These are phyloP conservation scores for Cromileptes altivelis DNA, from an alignment of 2,113 vertebrate genomes.

Conservation along the genomic window DNA sequence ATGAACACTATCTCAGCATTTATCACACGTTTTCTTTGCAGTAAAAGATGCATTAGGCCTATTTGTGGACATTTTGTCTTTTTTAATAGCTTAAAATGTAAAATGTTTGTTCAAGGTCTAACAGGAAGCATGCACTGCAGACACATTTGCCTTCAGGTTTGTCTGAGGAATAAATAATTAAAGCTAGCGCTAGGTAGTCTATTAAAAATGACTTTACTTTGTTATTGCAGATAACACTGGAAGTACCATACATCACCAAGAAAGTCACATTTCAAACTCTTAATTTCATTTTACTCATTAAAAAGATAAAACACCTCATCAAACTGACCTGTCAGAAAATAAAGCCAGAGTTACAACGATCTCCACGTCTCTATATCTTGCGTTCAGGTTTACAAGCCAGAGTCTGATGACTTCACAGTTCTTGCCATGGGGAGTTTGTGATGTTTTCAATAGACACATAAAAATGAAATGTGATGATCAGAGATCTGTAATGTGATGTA, in stretches of 20 bases:
- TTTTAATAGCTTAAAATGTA: background rate
- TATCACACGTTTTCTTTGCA: background rate
- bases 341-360: background rate
- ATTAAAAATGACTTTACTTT: slow-evolving; percentile 1
- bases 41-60: background rate
- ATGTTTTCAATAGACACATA: slow-evolving; percentile 33
- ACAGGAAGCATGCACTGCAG: background rate
- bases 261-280: background rate
- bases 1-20: no score
- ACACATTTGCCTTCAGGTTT: background rate
- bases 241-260: background rate
- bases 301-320: slow-evolving; percentile 7
- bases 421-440: slow-evolving; percentile 3
- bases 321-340: no score
- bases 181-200: background rate
- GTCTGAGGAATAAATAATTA: background rate
- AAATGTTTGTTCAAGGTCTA: background rate
- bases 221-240: background rate
- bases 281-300: slow-evolving; percentile 3
- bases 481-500: background rate
- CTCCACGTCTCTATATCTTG: background rate
- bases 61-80: background rate
- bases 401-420: slow-evolving; percentile 1
- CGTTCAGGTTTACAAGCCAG: slow-evolving; percentile 12
- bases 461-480: slow-evolving; percentile 42